Evolutionary conservation across 2,888 invertebrate species (phyloP), one percentile per base, ranked within the genome.

Genomic region (Anarsia innoxiella): DNA sequence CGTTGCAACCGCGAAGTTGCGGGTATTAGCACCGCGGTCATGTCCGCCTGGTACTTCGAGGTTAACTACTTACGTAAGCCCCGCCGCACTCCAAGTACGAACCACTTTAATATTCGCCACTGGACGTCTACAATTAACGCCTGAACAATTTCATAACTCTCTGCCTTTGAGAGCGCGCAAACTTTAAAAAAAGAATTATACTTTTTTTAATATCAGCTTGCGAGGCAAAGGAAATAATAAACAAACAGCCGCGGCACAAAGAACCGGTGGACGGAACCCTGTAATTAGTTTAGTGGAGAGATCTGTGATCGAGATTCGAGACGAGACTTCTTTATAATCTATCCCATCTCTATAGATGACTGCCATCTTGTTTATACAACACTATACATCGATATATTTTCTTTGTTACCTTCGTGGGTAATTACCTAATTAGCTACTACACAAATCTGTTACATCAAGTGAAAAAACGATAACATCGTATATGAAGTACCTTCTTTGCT

Each of bases 81-180:
- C 56, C 57, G 59, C 50, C 54, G 66, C 58, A 62, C 68, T 62
- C 48, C 53, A 65, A 56, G 59, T 67, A 59, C 60, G 58, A 53
- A 54, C 69, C 72, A 66, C 73, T 78, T 83, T 80, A 77, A 80
- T 79, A 82, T 83, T 82, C 82, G 72, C 75, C 65, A 65, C 74
- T 71, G 82, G 82, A 64, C 82, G 74, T 78, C 79, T 78, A 76
- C 79, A 79, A 78, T 80, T 79, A 78, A 80, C 82, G 83, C 79
- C 80, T 60, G 55, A 83, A 83, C 82, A 77, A 82, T 79, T 79
- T 79, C 77, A 82, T 77, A 83, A 83, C 83, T 82, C 55, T 67
- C 64, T 66, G 78, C 76, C 80, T 83, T 83, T 82, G 82, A 82
- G 75, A 69, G 60, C 51, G 51, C 56, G 45, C 56, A 58, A 60